Base-by-base conservation (phyloP, 2,113 vertebrate genomes). In the Telmatochromis bifrenatus region DNA sequence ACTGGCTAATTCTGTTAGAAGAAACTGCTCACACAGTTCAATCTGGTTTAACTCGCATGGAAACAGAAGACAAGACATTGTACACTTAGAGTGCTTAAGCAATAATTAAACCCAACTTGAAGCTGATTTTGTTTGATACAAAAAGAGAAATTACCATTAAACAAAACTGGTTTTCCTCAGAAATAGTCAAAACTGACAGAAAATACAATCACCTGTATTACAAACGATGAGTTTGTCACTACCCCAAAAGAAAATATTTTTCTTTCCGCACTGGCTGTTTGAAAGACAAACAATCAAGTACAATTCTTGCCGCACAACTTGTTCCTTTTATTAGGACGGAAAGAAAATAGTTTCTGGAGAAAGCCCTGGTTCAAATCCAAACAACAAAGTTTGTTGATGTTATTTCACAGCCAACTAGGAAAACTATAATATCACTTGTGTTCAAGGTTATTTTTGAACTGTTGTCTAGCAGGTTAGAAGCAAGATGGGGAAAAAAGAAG, bases 401-500 rank as follows among this genome's bases (percentile, higher is more conserved):
- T 49, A 31, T 51, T 77, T 49, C 45, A 51, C 17, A 77, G 73
- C 17, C 45, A 33, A 77, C 73, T 17, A 5, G 4, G 9, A 49
- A 77, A 31, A 26, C 45, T 49, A 77, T 77, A 19, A 51, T 33
- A 33, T 77, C 17, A 31, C 42, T 49, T 51, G 17, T 31, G 15
- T 77, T 51, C 45, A 51, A 77, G 73, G 45, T 51, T 51, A 51
- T n/a, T n/a, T 77, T 77, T 77, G 3, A 77, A 51, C 26, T 77
- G 45, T n/a, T 19, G 17, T 51, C 73, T 7, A 47, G 39, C 15
- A 51, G 73, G 73, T 51, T 13, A 31, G 73, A 77, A 19, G 19
- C 33, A 37, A 65, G 19, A 49, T 31, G 23, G 33, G 1, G 3
- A 0, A 4, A 13, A 37, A 37, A 13, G 19, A 37, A 65, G 19